Evolutionary conservation across 1,140 invertebrate species (phyloP), one percentile per base, ranked within the genome.

Genomic region (Scaptomyza montana): DNA sequence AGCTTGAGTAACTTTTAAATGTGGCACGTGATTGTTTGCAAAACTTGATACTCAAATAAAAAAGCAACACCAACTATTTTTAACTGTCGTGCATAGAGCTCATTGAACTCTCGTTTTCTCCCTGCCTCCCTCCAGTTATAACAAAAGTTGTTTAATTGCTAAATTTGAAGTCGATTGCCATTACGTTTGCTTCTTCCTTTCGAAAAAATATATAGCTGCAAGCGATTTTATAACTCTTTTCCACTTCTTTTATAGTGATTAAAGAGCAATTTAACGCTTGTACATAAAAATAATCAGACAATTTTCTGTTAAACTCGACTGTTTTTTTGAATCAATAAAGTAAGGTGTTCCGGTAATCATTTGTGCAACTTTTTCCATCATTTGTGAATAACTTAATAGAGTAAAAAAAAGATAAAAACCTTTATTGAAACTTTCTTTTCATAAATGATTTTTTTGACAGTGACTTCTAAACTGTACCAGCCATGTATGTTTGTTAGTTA

Each of bases 141-240:
- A 67, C 63, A 63, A 74, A 77, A 77, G 63, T 1, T 56, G 45
- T 70, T 77, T 74, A 77, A 77, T 77, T 77, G 66, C 71, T 74
- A 47, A 74, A 77, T 77, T 77, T 75, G 21, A 64, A 47, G 64
- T 60, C 65, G 47, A 68, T 77, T 54, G 64, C 62, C 68, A 64
- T 62, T 76, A 72, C 51, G 30, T 45, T 50, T 62, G 56, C 47
- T 56, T 41, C 21, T 60, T 33, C 54, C 33, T 43, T 47, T 25
- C 7, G 8, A 36, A 36, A 36, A 53, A 45, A 45, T 9, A 16
- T 51, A 56, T 77, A 71, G 75, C 75, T 75, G 46, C 66, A 74
- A 74, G 75, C 75, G n/a, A 13, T 71, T 49, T 57, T 21, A 47
- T n/a, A 49, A 25, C 9, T 54, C 41, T 51, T 53, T 61, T 16